phyloP scores from a whole-genome alignment of 2,113 vertebrate genomes.

The Sciurus niger region DNA sequence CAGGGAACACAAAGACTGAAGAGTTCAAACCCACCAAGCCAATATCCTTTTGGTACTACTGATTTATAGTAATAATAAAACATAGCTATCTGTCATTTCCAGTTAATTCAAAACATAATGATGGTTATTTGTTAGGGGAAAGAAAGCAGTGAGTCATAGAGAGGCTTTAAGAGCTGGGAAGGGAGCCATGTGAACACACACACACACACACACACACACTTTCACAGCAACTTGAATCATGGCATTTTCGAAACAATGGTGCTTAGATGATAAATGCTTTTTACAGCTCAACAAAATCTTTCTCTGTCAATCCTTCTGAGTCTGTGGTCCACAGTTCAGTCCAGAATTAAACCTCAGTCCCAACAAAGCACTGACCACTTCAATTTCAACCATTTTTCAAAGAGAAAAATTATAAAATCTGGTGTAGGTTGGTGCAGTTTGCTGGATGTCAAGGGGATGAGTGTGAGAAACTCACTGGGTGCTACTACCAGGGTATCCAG shows the following conservation, averaged over 20 bases:
- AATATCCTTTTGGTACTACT: constrained; percentile 26
- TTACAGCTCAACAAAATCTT: background rate
- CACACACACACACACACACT: background rate
- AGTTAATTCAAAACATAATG: constrained; percentile 52
- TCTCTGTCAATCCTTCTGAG: background rate
- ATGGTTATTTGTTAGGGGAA: background rate
- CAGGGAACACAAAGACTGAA: constrained; percentile 5
- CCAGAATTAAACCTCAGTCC: background rate
- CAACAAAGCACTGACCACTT: background rate
- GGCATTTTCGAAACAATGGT: constrained; percentile 15
- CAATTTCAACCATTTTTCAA: constrained; percentile 10
- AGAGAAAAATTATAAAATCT: background rate
- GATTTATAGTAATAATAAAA: constrained; percentile 59
- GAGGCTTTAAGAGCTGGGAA: constrained; percentile 16
- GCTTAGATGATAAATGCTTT: background rate
- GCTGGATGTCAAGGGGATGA: background rate
- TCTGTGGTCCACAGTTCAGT: background rate
- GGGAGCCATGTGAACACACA: background rate
- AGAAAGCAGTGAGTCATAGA: constrained; percentile 35
- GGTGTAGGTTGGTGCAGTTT: background rate
- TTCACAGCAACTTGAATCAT: constrained; percentile 28
- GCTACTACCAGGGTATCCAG: background rate
- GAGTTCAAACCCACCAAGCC: background rate
- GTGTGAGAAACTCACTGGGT: background rate
- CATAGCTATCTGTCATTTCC: constrained; percentile 49